Base-by-base conservation (phyloP, 2,797 vertebrate genomes). In the Halcyon chelicuti region DNA sequence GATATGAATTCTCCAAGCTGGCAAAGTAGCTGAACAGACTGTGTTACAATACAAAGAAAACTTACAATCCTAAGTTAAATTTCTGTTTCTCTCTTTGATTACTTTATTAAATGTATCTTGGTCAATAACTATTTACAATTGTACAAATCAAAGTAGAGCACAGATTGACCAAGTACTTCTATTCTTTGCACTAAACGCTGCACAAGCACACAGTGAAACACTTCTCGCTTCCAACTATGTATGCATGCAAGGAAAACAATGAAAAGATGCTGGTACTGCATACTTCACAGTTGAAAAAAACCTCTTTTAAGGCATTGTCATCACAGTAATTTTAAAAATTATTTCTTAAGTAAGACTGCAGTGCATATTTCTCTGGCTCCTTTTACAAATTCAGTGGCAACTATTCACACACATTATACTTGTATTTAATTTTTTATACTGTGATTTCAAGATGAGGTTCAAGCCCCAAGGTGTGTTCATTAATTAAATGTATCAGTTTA, bases 401-500 rank as follows among this genome's bases (percentile, higher is more conserved):
- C 13, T 14, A 25, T 89, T 93, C 85, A 85, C 39, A 54, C 52
- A 61, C 20, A 74, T 92, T 89, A 75, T 61, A 95, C 11, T 78
- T 12, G 49, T 51, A 71, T 74, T 93, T 72, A 82, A 94, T 94
- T 74, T 96, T 96, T 96, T 90, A 96, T 96, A 70, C 71, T 73
- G 68, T 93, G 83, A 96, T 95, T 96, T 90, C 65, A 93, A 92
- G 62, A 87, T 22, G 39, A 95, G 58, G 52, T 47, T 90, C 1
- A 0, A 96, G 89, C 83, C 92, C 63, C 37, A 88, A 95, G 77
- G 83, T 96, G 26, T 87, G 95, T 94, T 95, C 61, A 78, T 96
- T 94, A 95, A 95, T 94, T 94, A 94, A 94, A 89, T 91, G 47
- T 81, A 73, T 83, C 76, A 47, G 84, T 96, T 95, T 91, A 95